Evolutionary conservation across 1,140 invertebrate species (phyloP).

Genomic region (Drosophila varians): DNA sequence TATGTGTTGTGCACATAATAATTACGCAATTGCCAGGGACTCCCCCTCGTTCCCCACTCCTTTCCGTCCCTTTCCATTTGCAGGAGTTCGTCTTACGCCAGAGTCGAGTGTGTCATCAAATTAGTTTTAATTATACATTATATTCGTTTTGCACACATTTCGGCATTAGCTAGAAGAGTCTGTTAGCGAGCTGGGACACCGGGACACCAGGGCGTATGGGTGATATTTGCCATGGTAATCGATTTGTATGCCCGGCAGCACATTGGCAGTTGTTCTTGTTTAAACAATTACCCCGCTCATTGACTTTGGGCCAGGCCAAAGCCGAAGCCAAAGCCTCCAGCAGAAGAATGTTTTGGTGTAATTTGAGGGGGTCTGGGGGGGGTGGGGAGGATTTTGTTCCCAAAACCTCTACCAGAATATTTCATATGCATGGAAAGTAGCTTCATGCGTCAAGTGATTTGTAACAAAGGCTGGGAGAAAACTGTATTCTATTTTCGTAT

Average conservation of each 20-base stretch:
- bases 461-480: slow-evolving; percentile 4
- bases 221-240: slow-evolving; percentile 51
- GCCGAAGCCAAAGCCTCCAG: slow-evolving; percentile 2
- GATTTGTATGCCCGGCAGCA: slow-evolving; percentile 46
- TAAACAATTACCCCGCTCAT: slow-evolving; percentile 51
- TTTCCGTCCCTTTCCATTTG: not conserved
- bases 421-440: slow-evolving; percentile 68
- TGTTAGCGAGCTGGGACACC: not conserved
- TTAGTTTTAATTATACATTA: slow-evolving; percentile 59
- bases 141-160: slow-evolving; percentile 53
- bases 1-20: slow-evolving; percentile 63
- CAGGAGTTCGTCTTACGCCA: slow-evolving; percentile 18
- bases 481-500: not conserved
- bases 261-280: slow-evolving; percentile 48
- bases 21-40: slow-evolving; percentile 65
- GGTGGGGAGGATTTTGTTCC: not conserved
- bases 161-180: slow-evolving; percentile 6
- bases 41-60: no score
- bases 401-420: slow-evolving; percentile 46
- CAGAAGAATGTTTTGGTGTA: no score
- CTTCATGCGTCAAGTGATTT: slow-evolving; percentile 18
- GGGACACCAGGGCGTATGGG: slow-evolving; percentile 27
- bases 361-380: no score
- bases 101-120: slow-evolving; percentile 50
- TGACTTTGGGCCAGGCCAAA: slow-evolving; percentile 15